phyloP scores from a whole-genome alignment of 1,140 invertebrate genomes.

The Contarinia nasturtii region DNA sequence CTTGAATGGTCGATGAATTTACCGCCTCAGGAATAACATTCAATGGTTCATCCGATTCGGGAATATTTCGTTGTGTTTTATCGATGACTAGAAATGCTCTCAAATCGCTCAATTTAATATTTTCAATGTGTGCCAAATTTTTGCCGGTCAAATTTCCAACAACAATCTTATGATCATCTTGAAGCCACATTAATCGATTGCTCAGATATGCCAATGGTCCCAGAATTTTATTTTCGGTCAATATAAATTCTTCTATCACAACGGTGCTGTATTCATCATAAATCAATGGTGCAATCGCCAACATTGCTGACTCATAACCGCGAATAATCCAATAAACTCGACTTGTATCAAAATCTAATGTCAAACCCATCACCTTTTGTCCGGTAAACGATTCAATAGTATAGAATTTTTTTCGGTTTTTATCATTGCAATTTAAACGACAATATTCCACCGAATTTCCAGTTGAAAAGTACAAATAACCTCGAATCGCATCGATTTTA shows the following conservation, averaged over 20 bases:
- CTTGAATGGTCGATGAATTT: slow-evolving; percentile 33
- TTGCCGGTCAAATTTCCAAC: slow-evolving; percentile 58
- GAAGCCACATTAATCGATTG: slow-evolving; percentile 59
- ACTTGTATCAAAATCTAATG: slow-evolving; percentile 51
- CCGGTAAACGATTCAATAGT: slow-evolving; percentile 35
- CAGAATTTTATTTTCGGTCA: slow-evolving; percentile 30
- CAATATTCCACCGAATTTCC: slow-evolving; percentile 60
- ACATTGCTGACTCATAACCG: slow-evolving; percentile 49
- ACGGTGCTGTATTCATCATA: slow-evolving; percentile 19
- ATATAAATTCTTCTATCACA: slow-evolving; percentile 7
- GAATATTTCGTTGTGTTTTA: slow-evolving; percentile 37
- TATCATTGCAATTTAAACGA: slow-evolving; percentile 49
- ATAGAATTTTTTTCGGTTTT: not conserved
- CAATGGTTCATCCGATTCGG: slow-evolving; percentile 25
- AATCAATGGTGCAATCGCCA: slow-evolving; percentile 45
- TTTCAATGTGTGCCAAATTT: slow-evolving; percentile 51
- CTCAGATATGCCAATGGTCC: slow-evolving; percentile 59
- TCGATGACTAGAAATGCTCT: slow-evolving; percentile 54
- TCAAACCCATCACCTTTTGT: slow-evolving; percentile 65
- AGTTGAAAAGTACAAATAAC: slow-evolving; percentile 77
- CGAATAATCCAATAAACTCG: slow-evolving; percentile 62
- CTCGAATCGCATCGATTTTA: slow-evolving; percentile 59
- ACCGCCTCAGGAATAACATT: slow-evolving; percentile 52
- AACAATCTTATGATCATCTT: slow-evolving; percentile 50
- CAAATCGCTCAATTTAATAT: slow-evolving; percentile 36